These are phyloP conservation scores for Chelonus insularis DNA, from an alignment of 1,140 invertebrate species.

Conservation along the genomic window DNA sequence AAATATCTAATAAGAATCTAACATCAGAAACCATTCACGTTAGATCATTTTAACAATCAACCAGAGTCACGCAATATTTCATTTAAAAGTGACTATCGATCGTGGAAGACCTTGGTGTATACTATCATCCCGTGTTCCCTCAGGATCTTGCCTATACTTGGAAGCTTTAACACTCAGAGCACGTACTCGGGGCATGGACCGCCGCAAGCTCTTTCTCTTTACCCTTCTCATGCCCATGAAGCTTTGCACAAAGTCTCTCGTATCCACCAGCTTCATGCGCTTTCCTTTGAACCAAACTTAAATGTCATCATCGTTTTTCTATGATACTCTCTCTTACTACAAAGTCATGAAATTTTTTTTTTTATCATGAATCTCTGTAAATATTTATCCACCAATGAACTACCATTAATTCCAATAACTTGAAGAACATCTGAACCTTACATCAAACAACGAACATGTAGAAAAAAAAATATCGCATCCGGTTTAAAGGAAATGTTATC, in stretches of 20 bases:
- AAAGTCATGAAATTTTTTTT: conserved; percentile 49
- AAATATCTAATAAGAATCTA: not conserved
- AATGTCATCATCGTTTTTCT: conserved; percentile 3
- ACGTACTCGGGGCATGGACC: conserved; percentile 61
- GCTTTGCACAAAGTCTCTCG: conserved; percentile 1
- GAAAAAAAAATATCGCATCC: too few relatives aligned
- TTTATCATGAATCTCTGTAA: too few relatives aligned
- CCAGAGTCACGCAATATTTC: conserved; percentile 20
- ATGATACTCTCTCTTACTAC: conserved; percentile 29
- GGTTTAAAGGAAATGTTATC: not conserved
- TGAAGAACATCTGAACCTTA: too few relatives aligned
- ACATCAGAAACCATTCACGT: not conserved
- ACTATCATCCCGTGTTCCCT: conserved; percentile 48
- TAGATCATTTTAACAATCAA: not conserved
- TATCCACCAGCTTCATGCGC: conserved; percentile 14
- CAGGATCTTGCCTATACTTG: conserved; percentile 36
- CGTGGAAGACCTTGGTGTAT: conserved; percentile 57
- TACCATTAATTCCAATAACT: too few relatives aligned
- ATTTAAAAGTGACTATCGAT: conserved; percentile 50
- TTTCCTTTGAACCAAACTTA: conserved; percentile 8
- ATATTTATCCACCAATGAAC: too few relatives aligned
- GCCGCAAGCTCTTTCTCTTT: conserved; percentile 53
- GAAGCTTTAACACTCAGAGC: conserved; percentile 57
- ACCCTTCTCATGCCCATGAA: conserved; percentile 24
- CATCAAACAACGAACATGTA: not conserved